Base-by-base conservation (phyloP, 2,888 invertebrate genomes). In the Margaritifera margaritifera region DNA sequence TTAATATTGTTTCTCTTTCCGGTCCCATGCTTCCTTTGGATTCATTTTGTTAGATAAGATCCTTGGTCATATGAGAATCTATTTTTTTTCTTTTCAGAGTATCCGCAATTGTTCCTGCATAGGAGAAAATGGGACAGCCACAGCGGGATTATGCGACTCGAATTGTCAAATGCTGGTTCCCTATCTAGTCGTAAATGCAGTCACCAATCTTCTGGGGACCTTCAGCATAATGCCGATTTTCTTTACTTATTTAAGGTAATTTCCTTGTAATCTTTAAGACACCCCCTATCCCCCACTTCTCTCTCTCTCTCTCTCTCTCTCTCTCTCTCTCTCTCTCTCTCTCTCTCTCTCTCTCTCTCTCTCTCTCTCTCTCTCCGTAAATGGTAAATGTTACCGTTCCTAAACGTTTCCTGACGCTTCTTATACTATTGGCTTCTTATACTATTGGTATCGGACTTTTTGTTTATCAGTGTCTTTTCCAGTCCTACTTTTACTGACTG, bases 171-270 rank as follows among this genome's bases (percentile, higher is more conserved):
- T 79, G 71, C 27, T 83, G 53, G 78, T 76, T 58, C 80, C 78
- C 0, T 83, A 68, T 59, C 53, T 81, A 20, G 66, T 69, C 5
- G 50, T 75, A 11, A 65, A 65, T 6, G 66, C 78, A 11, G 24
- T 81, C 18, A 77, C 72, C 15, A 72, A 75, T 0, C 77, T 85
- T 61, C 31, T 70, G 0, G 75, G 66, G 11, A 77, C 84, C 0
- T 27, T 83, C 22, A 62, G 62, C 1, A 78, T 79, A 54, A 79
- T 84, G 71, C 84, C 84, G 1, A 63, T 72, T n/a, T 79, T 81
- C 57, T 72, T 82, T 53, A 74, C 79, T 51, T 72, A 64, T 24
- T 64, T 84, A 2, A 79, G 82, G 82, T 83, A 77, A 31, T 62
- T n/a, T 24, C 20, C 3, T 19, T 2, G 6, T 4, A 0, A 15